phyloP scores from a whole-genome alignment of 2,113 vertebrate species.

The Cettia cetti region DNA sequence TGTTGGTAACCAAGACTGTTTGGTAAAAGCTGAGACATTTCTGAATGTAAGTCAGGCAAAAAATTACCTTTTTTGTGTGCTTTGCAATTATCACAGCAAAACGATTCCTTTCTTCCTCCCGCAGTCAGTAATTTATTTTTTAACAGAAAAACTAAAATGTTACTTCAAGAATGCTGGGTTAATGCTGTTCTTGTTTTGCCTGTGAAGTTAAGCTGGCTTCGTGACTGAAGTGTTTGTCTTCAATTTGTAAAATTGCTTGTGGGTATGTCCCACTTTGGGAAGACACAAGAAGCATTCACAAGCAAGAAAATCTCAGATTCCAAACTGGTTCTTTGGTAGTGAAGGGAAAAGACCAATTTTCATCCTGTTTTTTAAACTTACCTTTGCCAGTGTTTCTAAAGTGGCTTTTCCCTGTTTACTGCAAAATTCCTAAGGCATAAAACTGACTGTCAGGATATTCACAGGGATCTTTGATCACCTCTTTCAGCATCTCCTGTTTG shows the following conservation, averaged over 20 bases:
- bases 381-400: not conserved
- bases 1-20: slow-evolving; percentile 59
- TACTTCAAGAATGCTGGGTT: not conserved
- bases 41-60: slow-evolving; percentile 43
- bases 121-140: slow-evolving; percentile 47
- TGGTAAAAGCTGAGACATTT: slow-evolving; percentile 38
- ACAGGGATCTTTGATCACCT: not conserved
- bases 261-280: slow-evolving; percentile 29
- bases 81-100: slow-evolving; percentile 65
- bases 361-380: not conserved
- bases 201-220: slow-evolving; percentile 27
- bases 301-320: not conserved
- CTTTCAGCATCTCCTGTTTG: not conserved
- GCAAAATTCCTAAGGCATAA: not conserved
- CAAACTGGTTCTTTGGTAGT: not conserved
- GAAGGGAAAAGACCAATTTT: not conserved
- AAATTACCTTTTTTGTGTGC: slow-evolving; percentile 55
- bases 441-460: not conserved
- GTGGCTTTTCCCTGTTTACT: not conserved
- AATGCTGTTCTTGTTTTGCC: slow-evolving; percentile 37
- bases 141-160: slow-evolving; percentile 16
- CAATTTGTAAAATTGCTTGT: slow-evolving; percentile 19
- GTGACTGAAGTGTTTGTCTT: slow-evolving; percentile 33
- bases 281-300: not conserved
- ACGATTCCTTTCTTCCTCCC: slow-evolving; percentile 21